These are phyloP conservation scores for Aegypius monachus DNA, from an alignment of 2,113 vertebrate genomes.

Conservation along the genomic window DNA sequence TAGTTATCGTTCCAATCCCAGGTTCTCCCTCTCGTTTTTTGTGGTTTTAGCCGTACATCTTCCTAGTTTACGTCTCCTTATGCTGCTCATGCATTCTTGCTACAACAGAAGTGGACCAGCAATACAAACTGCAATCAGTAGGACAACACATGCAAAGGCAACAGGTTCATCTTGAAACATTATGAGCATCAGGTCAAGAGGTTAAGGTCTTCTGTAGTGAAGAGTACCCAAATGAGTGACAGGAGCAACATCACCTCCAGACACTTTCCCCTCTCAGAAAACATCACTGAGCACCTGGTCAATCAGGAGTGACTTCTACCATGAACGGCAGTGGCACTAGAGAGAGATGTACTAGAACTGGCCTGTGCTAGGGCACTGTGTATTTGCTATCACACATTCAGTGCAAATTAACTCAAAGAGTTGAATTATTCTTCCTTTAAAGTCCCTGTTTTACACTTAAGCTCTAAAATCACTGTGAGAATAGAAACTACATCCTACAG, in stretches of 20 bases:
- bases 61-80: not conserved
- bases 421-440: not conserved
- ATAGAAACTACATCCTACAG: not conserved
- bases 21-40: not conserved
- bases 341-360: not conserved
- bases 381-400: not conserved
- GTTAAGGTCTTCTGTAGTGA: not conserved
- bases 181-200: rapidly evolving
- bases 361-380: not conserved
- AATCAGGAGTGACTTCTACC: not conserved
- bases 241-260: not conserved
- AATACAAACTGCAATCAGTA: not conserved
- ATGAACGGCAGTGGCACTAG: not conserved
- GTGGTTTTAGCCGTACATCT: not conserved
- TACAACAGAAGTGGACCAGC: not conserved
- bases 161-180: not conserved
- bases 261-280: not conserved
- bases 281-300: not conserved
- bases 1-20: not conserved
- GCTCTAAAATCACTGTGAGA: not conserved
- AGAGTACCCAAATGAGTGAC: not conserved
- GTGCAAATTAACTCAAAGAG: not conserved
- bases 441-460: not conserved
- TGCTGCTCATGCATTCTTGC: not conserved
- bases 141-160: not conserved